A percentile compares a stretch with the other conserved stretches of the same genome.
Evolutionary conservation across 2,888 invertebrate genomes (phyloP).

Genomic region (Ennomos fuscantarius): DNA sequence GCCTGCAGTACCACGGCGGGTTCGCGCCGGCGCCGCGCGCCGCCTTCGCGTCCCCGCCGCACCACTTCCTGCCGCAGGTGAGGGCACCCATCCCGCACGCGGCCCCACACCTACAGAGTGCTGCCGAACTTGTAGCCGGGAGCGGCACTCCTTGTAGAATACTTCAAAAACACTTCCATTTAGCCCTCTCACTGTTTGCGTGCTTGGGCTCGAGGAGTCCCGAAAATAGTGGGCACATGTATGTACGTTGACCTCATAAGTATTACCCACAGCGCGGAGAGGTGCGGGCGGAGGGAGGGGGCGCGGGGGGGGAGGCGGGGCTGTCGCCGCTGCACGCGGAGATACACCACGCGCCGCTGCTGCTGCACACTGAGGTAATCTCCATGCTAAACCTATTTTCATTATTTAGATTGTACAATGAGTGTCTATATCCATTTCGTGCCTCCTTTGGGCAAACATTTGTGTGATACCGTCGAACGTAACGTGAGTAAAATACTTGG

Average conservation of each 20-base stretch:
- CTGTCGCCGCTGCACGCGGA: conserved; percentile 68
- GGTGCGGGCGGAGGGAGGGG: conserved; percentile 62
- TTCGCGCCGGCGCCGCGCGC: conserved; percentile 68
- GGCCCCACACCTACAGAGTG: conserved; percentile 60
- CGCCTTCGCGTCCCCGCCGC: conserved; percentile 73
- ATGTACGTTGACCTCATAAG: too few relatives aligned
- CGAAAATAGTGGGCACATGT: too few relatives aligned
- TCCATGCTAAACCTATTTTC: not conserved
- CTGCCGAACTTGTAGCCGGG: conserved; percentile 69
- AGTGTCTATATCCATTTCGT: too few relatives aligned
- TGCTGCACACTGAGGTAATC: conserved; percentile 69
- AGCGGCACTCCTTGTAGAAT: conserved; percentile 16
- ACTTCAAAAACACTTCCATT: too few relatives aligned
- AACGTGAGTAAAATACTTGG: too few relatives aligned
- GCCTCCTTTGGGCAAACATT: too few relatives aligned
- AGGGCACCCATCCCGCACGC: too few relatives aligned
- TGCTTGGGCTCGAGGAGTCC: too few relatives aligned
- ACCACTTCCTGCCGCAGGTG: conserved; percentile 50
- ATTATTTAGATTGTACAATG: too few relatives aligned
- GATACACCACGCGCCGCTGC: conserved; percentile 68
- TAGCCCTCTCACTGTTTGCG: too few relatives aligned
- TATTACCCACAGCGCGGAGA: conserved; percentile 63
- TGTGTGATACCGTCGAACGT: too few relatives aligned
- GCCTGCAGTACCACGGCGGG: conserved; percentile 70
- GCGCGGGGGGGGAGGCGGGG: conserved; percentile 61